Conservation (phyloP, 2,888 invertebrate genomes). For the Pseudolycoriella hygida region DNA sequence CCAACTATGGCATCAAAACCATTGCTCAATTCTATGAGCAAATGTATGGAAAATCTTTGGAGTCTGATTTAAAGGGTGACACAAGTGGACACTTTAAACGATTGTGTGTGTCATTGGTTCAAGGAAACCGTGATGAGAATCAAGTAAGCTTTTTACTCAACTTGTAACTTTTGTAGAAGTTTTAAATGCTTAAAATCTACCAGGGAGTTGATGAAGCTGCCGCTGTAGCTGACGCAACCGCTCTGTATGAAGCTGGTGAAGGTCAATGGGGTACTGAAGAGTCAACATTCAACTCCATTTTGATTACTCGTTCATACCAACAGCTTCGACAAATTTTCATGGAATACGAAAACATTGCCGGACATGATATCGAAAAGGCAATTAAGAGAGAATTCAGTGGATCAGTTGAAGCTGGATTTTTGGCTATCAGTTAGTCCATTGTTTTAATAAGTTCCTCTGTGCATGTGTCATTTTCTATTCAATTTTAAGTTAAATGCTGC, state of each 20-base stretch:
- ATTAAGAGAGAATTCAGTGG: slow-evolving; percentile 84
- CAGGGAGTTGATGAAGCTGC: slow-evolving; percentile 60
- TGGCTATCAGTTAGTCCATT: slow-evolving; percentile 58
- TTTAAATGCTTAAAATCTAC: not conserved
- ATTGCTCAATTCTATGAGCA: slow-evolving; percentile 67
- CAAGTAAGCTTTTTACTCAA: slow-evolving; percentile 19
- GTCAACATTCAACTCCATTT: slow-evolving; percentile 68
- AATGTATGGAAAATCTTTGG: slow-evolving; percentile 69
- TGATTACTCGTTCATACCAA: slow-evolving; percentile 75
- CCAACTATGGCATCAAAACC: slow-evolving; percentile 75
- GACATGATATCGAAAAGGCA: slow-evolving; percentile 67
- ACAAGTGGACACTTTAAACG: slow-evolving; percentile 60
- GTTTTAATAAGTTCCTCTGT: not conserved
- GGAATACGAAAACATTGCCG: slow-evolving; percentile 66
- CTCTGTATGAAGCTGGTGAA: slow-evolving; percentile 57
- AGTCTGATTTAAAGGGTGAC: slow-evolving; percentile 76
- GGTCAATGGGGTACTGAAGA: slow-evolving; percentile 85
- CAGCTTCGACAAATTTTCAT: slow-evolving; percentile 72
- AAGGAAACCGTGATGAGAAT: slow-evolving; percentile 82
- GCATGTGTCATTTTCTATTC: too few species aligned
- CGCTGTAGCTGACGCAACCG: slow-evolving; percentile 69
- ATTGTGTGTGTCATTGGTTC: slow-evolving; percentile 69
- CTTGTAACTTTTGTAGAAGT: not conserved
- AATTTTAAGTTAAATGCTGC: slow-evolving; percentile 58
- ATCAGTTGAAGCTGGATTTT: slow-evolving; percentile 65